Percentiles rank a stretch among this genome's conserved stretches.
Evolutionary conservation across 2,797 vertebrate genomes (phyloP).

Genomic region (Enteromius fasciolatus): DNA sequence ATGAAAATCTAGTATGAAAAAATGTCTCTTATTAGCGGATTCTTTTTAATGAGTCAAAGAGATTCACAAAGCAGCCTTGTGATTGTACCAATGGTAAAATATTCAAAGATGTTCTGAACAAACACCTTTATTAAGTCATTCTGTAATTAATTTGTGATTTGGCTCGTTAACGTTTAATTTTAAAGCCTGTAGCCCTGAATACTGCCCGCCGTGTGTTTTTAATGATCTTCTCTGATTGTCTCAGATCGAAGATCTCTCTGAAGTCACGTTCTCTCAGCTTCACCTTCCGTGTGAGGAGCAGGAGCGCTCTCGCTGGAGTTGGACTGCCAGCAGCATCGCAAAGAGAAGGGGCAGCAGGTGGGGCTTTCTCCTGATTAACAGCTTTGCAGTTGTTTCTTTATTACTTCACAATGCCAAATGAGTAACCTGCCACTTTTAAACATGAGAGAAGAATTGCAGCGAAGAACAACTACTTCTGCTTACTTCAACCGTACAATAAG

Average conservation of each 20-base stretch:
- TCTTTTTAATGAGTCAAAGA: background rate
- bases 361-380: no score
- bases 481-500: background rate
- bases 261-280: conserved; percentile 77
- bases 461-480: background rate
- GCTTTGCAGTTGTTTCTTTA: no score
- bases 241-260: conserved; percentile 85
- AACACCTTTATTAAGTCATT: background rate
- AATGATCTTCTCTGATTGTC: conserved; percentile 4
- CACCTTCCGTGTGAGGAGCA: conserved; percentile 84
- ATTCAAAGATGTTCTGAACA: background rate
- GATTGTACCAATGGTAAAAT: background rate
- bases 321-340: conserved; percentile 81
- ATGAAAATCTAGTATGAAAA: background rate
- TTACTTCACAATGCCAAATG: background rate
- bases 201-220: background rate
- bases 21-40: background rate
- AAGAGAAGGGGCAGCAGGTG: conserved; percentile 88
- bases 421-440: background rate
- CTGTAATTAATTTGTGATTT: background rate
- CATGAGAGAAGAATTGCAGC: background rate
- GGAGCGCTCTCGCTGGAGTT: conserved; percentile 84
- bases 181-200: background rate
- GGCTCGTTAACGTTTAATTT: background rate
- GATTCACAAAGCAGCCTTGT: background rate